phyloP scores from a whole-genome alignment of 2,797 vertebrate genomes.

The Sebastes alutus region DNA sequence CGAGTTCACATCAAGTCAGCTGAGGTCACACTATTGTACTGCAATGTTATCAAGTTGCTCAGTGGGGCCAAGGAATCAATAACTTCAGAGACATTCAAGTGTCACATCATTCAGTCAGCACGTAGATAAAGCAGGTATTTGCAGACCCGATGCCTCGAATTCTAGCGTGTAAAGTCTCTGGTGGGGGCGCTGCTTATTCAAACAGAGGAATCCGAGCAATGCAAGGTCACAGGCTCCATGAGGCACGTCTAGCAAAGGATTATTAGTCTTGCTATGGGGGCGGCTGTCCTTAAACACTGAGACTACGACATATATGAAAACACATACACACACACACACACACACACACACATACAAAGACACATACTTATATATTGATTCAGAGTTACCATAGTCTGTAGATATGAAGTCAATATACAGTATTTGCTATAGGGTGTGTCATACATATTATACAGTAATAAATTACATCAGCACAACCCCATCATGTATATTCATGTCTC shows the following conservation, averaged over 20 bases:
- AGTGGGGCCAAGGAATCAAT: neutral
- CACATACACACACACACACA: neutral
- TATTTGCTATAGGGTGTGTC: neutral
- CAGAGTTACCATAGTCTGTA: neutral
- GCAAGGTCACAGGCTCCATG: constrained; percentile 69
- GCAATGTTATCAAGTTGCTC: neutral
- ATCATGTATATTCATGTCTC: neutral
- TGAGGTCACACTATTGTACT: neutral
- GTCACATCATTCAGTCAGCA: constrained; percentile 15
- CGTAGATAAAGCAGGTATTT: neutral
- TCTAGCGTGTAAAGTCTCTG: constrained; percentile 63
- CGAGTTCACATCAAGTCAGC: neutral
- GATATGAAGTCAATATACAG: neutral
- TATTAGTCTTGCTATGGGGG: constrained; percentile 61
- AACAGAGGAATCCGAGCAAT: constrained; percentile 77
- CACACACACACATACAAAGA: neutral
- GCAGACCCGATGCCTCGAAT: constrained; percentile 43
- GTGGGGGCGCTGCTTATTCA: constrained; percentile 66
- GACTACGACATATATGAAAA: constrained; percentile 24
- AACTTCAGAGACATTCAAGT: constrained; percentile 3
- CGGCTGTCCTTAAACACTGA: constrained; percentile 47
- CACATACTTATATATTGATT: neutral
- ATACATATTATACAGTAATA: neutral
- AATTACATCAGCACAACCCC: neutral
- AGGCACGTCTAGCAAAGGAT: constrained; percentile 59